Percentiles rank a stretch among this genome's conserved stretches.
These are phyloP conservation scores for Rutpela maculata DNA, from an alignment of 2,888 invertebrate genomes.

Conservation along the genomic window DNA sequence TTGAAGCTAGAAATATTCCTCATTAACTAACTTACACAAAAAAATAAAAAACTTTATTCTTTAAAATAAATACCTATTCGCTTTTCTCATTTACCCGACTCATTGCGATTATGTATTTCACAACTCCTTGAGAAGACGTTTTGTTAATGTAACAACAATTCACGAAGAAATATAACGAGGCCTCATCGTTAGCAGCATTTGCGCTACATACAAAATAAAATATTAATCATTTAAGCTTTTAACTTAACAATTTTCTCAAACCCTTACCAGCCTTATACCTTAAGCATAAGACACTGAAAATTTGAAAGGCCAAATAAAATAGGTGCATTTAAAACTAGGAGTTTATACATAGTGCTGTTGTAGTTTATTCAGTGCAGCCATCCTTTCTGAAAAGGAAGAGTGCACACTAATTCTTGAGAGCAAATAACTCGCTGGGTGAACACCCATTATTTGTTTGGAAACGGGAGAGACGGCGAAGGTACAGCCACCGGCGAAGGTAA, in stretches of 20 bases:
- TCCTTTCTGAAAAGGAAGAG: conserved; percentile 61
- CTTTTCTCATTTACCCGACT: no score
- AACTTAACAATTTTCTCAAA: neutral
- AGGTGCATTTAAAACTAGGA: conserved; percentile 1
- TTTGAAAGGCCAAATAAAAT: conserved; percentile 29
- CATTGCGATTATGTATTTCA: no score
- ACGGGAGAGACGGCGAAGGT: conserved; percentile 43
- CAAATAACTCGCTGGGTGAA: conserved; percentile 61
- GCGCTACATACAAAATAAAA: neutral
- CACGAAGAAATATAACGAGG: neutral
- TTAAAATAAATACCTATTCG: no score
- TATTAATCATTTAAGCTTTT: neutral
- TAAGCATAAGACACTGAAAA: neutral
- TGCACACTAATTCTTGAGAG: conserved; percentile 61
- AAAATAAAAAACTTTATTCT: no score
- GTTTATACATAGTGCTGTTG: conserved; percentile 23
- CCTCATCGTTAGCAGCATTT: neutral
- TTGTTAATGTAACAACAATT: no score
- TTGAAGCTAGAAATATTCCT: no score
- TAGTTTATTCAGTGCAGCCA: conserved; percentile 46
- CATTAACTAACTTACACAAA: no score
- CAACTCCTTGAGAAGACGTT: no score
- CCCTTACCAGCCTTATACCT: neutral
- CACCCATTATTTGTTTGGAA: conserved; percentile 61
- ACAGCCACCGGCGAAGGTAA: conserved; percentile 37